Evolutionary conservation across 1,140 invertebrate species (phyloP), one percentile per base, ranked within the genome.

Genomic region (Notospermus geniculatus): DNA sequence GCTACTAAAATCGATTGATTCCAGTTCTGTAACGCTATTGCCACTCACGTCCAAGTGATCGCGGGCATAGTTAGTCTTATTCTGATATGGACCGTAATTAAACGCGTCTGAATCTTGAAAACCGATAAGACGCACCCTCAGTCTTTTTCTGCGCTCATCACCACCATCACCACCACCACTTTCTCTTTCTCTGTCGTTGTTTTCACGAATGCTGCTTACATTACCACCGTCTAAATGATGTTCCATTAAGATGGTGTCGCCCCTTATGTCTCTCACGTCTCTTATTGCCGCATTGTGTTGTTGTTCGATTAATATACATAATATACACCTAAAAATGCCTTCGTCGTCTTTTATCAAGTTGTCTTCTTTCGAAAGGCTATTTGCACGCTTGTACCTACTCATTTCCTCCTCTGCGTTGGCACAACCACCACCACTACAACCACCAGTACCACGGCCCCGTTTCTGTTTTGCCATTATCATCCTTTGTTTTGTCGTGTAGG

Each of bases 261-360:
- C 46, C 4, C 46, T 5, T 7, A 50, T 50, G 46, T 50, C 46
- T 50, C 46, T 50, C 19, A 50, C 46, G 46, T 50, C 46, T 50
- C 46, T 50, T 50, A 50, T 23, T n/a, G 46, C 46, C 5, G 46
- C 46, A 50, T 50, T 50, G 46, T 50, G 46, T 50, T 50, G 46
- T 50, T 50, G 46, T 50, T 50, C 46, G n/a, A 50, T 50, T 50
- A 50, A 50, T 50, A 50, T 7, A 50, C 46, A 50, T 4, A 50
- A 50, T 19, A 50, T 50, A 27, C 46, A 50, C 46, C 46, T 50
- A 50, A 50, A 50, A 7, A 50, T 50, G 46, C 46, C 46, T 50
- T 50, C 46, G 46, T 50, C 46, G 46, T 50, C 46, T n/a, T 50
- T 50, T 50, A 50, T n/a, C n/a, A n/a, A 7, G 25, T 50, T 50